Conservation (phyloP, 1,140 invertebrate species). For the Stenopsyche tienmushanensis region DNA sequence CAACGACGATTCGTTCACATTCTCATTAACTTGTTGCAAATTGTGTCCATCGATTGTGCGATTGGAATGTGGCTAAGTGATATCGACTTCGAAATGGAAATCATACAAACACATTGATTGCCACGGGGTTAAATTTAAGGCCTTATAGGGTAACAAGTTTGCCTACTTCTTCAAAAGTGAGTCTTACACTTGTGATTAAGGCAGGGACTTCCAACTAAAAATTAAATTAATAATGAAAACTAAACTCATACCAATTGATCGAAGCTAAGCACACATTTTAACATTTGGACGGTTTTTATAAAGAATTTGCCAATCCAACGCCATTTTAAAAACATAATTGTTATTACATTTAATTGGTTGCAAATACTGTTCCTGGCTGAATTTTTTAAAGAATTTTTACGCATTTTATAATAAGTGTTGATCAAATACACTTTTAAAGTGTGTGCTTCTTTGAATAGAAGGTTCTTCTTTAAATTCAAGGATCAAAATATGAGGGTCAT, state of each 20-base stretch:
- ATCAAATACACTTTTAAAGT: no score
- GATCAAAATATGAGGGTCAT: no score
- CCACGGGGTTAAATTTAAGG: constrained; percentile 34
- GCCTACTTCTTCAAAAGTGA: constrained; percentile 37
- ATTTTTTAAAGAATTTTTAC: neutral
- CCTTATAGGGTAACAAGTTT: constrained; percentile 40
- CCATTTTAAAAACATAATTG: no score
- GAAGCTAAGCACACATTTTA: neutral
- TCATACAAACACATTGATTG: constrained; percentile 11
- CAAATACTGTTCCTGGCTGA: neutral
- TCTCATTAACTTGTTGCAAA: neutral
- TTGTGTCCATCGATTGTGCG: neutral
- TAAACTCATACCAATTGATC: no score
- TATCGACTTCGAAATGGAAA: neutral
- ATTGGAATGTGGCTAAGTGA: constrained; percentile 1
- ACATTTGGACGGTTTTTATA: no score
- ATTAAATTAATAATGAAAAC: no score
- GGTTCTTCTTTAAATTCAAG: no score
- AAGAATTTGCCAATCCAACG: no score
- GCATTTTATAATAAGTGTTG: no score
- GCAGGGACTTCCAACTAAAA: no score
- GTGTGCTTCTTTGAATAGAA: no score
- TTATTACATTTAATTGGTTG: neutral
- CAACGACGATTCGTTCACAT: no score
- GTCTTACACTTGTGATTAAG: constrained; percentile 11